Percentiles rank a stretch among this genome's conserved stretches.
These are phyloP conservation scores for Phymatocera aterrima DNA, from an alignment of 2,888 invertebrate genomes.

Conservation along the genomic window DNA sequence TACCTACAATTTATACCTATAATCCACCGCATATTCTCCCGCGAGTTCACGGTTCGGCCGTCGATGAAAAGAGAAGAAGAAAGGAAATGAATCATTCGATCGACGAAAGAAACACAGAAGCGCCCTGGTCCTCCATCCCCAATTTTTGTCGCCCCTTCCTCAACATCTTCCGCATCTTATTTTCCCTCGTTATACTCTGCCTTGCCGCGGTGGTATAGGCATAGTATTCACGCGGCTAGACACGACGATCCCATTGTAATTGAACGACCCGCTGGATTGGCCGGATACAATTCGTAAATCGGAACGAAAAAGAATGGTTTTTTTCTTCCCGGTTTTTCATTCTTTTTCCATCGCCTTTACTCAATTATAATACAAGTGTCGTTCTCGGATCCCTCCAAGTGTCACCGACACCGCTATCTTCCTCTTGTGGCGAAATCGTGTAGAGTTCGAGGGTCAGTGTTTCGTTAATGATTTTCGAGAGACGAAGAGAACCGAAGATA, in stretches of 20 bases:
- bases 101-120: not conserved
- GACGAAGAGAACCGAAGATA: not conserved
- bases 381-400: not conserved
- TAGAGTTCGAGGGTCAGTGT: not conserved
- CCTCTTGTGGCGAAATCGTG: not conserved
- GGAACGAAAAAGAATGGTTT: no score
- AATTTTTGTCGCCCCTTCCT: not conserved
- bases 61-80: no score
- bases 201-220: no score
- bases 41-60: no score
- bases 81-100: not conserved
- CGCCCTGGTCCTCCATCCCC: no score
- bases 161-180: not conserved
- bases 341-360: not conserved
- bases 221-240: constrained; percentile 8
- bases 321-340: not conserved
- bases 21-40: no score
- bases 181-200: not conserved
- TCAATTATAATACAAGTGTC: constrained; percentile 10
- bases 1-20: no score
- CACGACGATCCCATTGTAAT: constrained; percentile 1
- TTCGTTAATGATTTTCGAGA: not conserved
- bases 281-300: constrained; percentile 22
- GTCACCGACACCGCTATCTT: not conserved
- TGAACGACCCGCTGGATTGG: constrained; percentile 9